Percentiles rank a stretch among this genome's conserved stretches.
These are phyloP conservation scores for Acanthopleura granulata DNA, from an alignment of 2,888 invertebrate genomes.

Conservation along the genomic window DNA sequence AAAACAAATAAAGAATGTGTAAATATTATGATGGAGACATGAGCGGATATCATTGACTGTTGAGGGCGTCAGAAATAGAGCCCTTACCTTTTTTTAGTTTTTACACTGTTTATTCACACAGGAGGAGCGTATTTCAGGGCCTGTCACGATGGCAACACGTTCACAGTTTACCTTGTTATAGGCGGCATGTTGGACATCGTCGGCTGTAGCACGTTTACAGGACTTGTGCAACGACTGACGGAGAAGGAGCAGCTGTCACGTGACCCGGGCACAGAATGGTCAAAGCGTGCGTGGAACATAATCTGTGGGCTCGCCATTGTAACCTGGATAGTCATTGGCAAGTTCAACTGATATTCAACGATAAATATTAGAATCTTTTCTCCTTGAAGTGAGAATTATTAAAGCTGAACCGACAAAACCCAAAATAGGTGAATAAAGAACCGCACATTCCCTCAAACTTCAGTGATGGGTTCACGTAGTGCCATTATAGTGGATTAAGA, in stretches of 20 bases:
- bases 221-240: not conserved
- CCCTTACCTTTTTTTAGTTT: not conserved
- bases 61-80: not conserved
- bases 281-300: not conserved
- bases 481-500: too few relatives aligned
- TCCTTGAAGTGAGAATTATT: too few relatives aligned
- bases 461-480: too few relatives aligned
- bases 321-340: not conserved
- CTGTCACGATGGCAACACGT: not conserved
- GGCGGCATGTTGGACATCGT: not conserved
- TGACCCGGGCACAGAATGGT: not conserved
- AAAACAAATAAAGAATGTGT: not conserved
- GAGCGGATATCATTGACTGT: not conserved
- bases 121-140: not conserved
- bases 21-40: not conserved
- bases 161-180: constrained; percentile 1
- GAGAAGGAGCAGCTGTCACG: not conserved
- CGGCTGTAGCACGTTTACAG: not conserved
- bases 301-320: not conserved
- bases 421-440: too few relatives aligned
- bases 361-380: too few relatives aligned
- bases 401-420: too few relatives aligned
- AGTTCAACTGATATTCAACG: not conserved
- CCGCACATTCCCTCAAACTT: too few relatives aligned
- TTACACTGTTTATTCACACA: not conserved